These are phyloP conservation scores for Sisyra terminalis DNA, from an alignment of 2,888 invertebrate genomes.

Conservation along the genomic window DNA sequence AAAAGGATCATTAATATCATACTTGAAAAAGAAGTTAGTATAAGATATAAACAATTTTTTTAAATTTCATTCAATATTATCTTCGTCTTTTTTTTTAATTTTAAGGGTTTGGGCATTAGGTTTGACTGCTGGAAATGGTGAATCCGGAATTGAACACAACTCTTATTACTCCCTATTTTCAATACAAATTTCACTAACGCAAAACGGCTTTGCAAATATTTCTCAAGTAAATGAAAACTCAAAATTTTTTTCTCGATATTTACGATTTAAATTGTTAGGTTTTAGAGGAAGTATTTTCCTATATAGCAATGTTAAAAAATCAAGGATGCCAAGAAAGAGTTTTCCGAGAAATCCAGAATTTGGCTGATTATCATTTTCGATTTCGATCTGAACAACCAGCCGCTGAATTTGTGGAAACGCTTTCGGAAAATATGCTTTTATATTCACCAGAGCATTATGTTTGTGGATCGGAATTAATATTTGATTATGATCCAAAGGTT, in stretches of 20 bases:
- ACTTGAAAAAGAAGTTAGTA: constrained; percentile 47
- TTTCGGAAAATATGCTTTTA: constrained; percentile 64
- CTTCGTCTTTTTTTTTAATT: too few relatives aligned
- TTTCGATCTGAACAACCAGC: constrained; percentile 56
- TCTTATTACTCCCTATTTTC: constrained; percentile 62
- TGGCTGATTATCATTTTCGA: constrained; percentile 57
- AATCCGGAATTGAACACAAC: constrained; percentile 63
- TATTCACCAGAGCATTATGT: constrained; percentile 66
- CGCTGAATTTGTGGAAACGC: constrained; percentile 57
- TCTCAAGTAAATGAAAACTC: constrained; percentile 31
- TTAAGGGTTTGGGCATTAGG: constrained; percentile 60
- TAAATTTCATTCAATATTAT: too few relatives aligned
- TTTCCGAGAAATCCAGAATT: constrained; percentile 54
- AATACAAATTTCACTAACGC: constrained; percentile 57
- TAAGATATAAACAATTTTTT: not conserved
- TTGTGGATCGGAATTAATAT: constrained; percentile 56
- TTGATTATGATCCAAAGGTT: constrained; percentile 58
- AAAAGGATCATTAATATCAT: constrained; percentile 63
- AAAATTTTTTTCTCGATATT: not conserved
- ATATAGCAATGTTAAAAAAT: constrained; percentile 51
- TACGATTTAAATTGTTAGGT: constrained; percentile 33
- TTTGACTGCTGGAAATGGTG: constrained; percentile 52
- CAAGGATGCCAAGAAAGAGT: constrained; percentile 51
- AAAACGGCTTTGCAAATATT: constrained; percentile 54
- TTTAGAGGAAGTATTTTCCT: constrained; percentile 60